A percentile compares a stretch with the other conserved stretches of the same genome.
Conservation (phyloP, 2,797 vertebrate genomes). For the Labroides dimidiatus region DNA sequence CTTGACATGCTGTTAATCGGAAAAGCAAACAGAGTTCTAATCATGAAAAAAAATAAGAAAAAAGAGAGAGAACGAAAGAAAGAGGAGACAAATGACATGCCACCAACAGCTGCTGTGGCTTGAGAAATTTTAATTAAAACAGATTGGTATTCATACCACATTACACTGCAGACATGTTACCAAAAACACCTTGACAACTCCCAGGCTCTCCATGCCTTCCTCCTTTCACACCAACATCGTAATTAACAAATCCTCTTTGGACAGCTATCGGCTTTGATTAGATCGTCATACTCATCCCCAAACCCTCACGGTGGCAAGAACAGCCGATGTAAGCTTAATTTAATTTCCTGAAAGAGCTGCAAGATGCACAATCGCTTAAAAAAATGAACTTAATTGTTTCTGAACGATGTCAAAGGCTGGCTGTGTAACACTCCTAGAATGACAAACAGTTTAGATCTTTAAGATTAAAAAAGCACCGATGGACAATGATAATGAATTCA, state of each 20-base stretch:
- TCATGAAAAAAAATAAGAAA: constrained; percentile 4
- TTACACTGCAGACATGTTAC: constrained; percentile 43
- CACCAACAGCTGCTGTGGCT: constrained; percentile 23
- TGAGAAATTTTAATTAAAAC: constrained; percentile 47
- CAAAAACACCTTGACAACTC: constrained; percentile 54
- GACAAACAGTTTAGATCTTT: constrained; percentile 22
- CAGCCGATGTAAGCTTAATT: constrained; percentile 39
- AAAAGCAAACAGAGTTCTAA: constrained; percentile 43
- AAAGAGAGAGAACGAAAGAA: neutral
- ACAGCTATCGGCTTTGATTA: constrained; percentile 57
- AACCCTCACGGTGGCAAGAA: constrained; percentile 35
- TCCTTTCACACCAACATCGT: constrained; percentile 43
- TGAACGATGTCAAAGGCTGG: constrained; percentile 37
- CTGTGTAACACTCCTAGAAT: constrained; percentile 16
- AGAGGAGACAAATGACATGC: neutral
- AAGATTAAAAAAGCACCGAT: neutral
- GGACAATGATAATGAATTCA: constrained; percentile 1
- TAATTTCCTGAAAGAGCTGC: constrained; percentile 24
- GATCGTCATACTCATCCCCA: constrained; percentile 37
- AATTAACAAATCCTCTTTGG: constrained; percentile 63
- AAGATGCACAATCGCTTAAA: constrained; percentile 7
- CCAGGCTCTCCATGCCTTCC: constrained; percentile 20
- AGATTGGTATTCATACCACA: constrained; percentile 55
- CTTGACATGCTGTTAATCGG: constrained; percentile 15
- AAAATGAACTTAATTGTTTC: constrained; percentile 29